Evolutionary conservation across 2,113 vertebrate genomes (phyloP), one percentile per base, ranked within the genome.

Genomic region (Xenopus borealis): DNA sequence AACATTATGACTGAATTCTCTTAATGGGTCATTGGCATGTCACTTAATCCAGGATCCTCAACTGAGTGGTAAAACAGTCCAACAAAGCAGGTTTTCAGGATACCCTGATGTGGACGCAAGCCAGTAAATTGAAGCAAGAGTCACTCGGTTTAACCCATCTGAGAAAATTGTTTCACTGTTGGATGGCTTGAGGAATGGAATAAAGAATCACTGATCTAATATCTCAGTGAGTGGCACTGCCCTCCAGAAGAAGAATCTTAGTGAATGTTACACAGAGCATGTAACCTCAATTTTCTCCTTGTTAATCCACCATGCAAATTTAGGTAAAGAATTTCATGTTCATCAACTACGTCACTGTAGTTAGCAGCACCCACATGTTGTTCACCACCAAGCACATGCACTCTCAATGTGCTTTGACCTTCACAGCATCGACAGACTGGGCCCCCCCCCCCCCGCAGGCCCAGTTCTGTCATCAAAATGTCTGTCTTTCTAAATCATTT

Each of bases 401-500:
- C 82, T 81, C 83, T 75, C 80, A 80, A 63, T 72, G 81, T 86
- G 82, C 82, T 69, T 81, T 83, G 87, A 89, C 85, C 83, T 85
- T 88, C 87, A 85, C 85, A 88, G 78, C 69, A 78, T 80, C 87
- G 85, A 84, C 88, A 85, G 86, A 87, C 82, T 86, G 85, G 82
- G 82, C 84, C 84, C 85, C 82, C 80, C 69, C n/a, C n/a, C 66
- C 84, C 87, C 79, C 17, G 14, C 0, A 78, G 72, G 85, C 84
- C 79, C 72, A 82, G 79, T 62, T 77, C 79, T 86, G 81, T 84
- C 78, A 87, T 79, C 76, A 78, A 84, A 84, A 85, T 81, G 82
- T 88, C 83, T 84, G 83, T 86, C 85, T 85, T 81, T 72, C 86
- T 85, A 85, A 86, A 84, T 86, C 87, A 90, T 90, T 87, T 88